Evolutionary conservation across 1,140 invertebrate genomes (phyloP).

Genomic region (Conus ventricosus): DNA sequence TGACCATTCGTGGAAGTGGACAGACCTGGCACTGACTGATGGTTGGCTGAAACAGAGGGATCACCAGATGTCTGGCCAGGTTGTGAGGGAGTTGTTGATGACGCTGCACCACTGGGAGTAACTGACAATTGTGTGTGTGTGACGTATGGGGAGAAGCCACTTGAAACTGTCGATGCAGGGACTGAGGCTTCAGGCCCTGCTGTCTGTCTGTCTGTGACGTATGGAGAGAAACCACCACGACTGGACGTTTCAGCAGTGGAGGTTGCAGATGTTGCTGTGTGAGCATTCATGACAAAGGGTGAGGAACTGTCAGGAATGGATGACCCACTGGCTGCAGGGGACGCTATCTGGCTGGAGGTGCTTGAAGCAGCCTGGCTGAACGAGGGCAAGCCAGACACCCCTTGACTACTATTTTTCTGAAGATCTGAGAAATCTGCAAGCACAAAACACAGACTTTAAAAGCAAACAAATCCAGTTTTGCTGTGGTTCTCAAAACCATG

Average conservation of each 20-base stretch:
- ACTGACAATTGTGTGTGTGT: neutral
- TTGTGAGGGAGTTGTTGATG: neutral
- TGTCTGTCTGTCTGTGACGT: too few species aligned
- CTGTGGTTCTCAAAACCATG: neutral
- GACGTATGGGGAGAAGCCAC: neutral
- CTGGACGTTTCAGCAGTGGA: neutral
- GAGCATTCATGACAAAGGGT: neutral
- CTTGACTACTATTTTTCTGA: neutral
- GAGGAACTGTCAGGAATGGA: neutral
- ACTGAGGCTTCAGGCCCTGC: too few species aligned
- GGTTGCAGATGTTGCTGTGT: neutral
- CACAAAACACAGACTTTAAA: neutral
- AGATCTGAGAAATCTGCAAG: constrained; percentile 32
- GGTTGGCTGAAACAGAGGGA: neutral
- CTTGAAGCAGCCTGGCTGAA: neutral
- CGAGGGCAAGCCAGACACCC: neutral
- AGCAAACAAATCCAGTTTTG: neutral
- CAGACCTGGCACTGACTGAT: neutral
- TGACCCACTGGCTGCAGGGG: neutral
- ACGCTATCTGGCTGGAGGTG: neutral
- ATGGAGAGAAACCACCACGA: neutral
- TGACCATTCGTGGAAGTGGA: neutral
- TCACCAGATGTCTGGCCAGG: neutral
- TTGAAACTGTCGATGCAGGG: neutral
- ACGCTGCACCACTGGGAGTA: neutral